These are phyloP conservation scores for Drosophila pseudoobscura DNA, from an alignment of 1,140 invertebrate genomes.

Conservation along the genomic window DNA sequence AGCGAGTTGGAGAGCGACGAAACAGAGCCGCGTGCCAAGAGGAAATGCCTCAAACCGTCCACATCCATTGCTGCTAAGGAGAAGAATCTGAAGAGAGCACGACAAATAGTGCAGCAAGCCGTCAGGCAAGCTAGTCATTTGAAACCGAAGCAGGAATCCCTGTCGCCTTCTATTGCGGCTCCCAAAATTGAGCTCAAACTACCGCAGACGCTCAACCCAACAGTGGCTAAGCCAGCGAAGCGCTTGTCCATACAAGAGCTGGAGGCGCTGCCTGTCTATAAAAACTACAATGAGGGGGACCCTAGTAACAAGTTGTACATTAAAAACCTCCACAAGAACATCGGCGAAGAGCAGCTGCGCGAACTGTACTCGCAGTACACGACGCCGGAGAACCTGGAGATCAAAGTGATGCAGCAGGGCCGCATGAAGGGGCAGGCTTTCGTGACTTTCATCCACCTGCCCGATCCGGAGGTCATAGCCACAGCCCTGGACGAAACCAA, in stretches of 20 bases:
- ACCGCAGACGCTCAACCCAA: constrained; percentile 15
- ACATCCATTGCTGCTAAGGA: constrained; percentile 5
- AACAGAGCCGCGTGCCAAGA: constrained; percentile 4
- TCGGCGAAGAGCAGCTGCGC: constrained; percentile 89
- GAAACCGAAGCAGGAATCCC: background rate
- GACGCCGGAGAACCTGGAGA: constrained; percentile 80
- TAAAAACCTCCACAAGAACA: constrained; percentile 95
- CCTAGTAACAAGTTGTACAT: constrained; percentile 94
- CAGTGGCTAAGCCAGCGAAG: constrained; percentile 3
- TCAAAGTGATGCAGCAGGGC: constrained; percentile 95
- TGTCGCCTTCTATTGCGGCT: constrained; percentile 2
- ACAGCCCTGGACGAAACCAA: constrained; percentile 93
- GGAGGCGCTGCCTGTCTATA: constrained; percentile 91
- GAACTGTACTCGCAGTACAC: constrained; percentile 91
- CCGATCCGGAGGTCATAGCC: constrained; percentile 84
- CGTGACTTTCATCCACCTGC: constrained; percentile 83
- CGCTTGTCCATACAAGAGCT: constrained; percentile 90
- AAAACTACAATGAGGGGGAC: constrained; percentile 92
- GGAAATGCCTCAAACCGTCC: constrained; percentile 85
- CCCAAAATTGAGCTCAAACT: constrained; percentile 59
- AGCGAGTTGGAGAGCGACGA: constrained; percentile 88
- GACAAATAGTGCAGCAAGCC: constrained; percentile 56
- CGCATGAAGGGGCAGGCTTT: constrained; percentile 98
- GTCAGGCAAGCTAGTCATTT: constrained; percentile 8
- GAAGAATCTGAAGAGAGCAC: constrained; percentile 44